Evolutionary conservation across 92 coral and sea anemone species (phyloP).

Genomic region (Desmophyllum pertusum): DNA sequence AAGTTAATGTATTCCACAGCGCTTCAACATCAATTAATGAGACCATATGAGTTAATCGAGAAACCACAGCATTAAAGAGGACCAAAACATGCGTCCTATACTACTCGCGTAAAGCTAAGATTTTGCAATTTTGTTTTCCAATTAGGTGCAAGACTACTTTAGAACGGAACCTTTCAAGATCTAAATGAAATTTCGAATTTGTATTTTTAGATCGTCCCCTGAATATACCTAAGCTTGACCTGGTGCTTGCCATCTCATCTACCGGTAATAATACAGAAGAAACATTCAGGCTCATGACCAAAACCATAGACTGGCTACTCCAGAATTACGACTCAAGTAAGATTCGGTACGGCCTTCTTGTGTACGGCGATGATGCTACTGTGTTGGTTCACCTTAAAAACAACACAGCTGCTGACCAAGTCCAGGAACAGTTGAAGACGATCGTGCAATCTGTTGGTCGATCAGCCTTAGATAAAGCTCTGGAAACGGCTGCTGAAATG

Average conservation of each 20-base stretch:
- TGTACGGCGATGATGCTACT: neutral
- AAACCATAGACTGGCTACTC: slow-evolving; percentile 18
- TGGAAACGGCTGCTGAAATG: slow-evolving; percentile 46
- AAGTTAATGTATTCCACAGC: no score
- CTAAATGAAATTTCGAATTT: neutral
- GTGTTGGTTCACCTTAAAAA: slow-evolving; percentile 37
- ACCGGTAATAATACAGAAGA: slow-evolving; percentile 38
- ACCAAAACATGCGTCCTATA: no score
- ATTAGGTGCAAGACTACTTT: no score
- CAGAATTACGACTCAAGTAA: slow-evolving; percentile 41
- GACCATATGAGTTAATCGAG: no score
- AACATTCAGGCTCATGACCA: slow-evolving; percentile 41
- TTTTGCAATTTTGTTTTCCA: no score
- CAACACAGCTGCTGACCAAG: slow-evolving; percentile 32
- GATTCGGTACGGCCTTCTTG: slow-evolving; percentile 29
- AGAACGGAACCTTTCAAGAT: neutral
- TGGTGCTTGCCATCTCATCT: slow-evolving; percentile 58
- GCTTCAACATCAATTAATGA: no score
- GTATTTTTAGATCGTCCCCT: slow-evolving; percentile 61
- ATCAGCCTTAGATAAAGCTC: slow-evolving; percentile 53
- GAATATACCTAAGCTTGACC: slow-evolving; percentile 51
- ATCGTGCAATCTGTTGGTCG: slow-evolving; percentile 30
- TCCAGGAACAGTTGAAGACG: slow-evolving; percentile 35
- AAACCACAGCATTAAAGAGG: no score
- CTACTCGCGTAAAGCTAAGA: no score